phyloP scores from a whole-genome alignment of 2,797 vertebrate species.

The Peromyscus aztecus region DNA sequence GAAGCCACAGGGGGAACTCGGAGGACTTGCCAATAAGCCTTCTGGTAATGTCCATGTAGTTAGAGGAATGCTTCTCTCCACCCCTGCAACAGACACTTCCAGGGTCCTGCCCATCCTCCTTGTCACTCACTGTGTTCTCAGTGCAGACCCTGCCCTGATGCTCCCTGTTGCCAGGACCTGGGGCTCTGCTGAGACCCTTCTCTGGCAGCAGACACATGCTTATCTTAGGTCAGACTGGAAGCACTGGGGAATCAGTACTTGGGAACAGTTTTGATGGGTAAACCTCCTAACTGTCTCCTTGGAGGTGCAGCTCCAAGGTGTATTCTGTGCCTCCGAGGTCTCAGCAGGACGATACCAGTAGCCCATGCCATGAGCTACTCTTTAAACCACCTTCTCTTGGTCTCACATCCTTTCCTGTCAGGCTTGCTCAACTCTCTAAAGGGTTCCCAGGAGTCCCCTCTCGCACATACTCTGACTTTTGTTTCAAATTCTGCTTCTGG shows the following conservation, averaged over 20 bases:
- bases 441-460: neutral
- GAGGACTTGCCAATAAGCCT: neutral
- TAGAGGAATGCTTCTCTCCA: neutral
- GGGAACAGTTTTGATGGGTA: neutral
- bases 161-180: neutral
- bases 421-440: too few relatives aligned
- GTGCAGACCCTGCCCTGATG: neutral
- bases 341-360: neutral
- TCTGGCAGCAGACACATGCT: too few relatives aligned
- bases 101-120: too few relatives aligned
- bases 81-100: neutral
- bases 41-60: neutral
- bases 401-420: neutral
- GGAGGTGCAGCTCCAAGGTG: too few relatives aligned
- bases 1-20: neutral
- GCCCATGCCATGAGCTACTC: neutral
- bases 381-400: neutral
- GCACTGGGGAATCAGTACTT: neutral
- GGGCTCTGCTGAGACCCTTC: neutral
- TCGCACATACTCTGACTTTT: neutral
- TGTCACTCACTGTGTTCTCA: neutral
- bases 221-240: neutral
- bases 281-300: neutral
- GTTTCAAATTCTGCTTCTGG: constrained; percentile 1
- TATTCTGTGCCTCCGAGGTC: neutral